These are phyloP conservation scores for Vesta saturnalis DNA, from an alignment of 2,888 invertebrate species.

Conservation along the genomic window DNA sequence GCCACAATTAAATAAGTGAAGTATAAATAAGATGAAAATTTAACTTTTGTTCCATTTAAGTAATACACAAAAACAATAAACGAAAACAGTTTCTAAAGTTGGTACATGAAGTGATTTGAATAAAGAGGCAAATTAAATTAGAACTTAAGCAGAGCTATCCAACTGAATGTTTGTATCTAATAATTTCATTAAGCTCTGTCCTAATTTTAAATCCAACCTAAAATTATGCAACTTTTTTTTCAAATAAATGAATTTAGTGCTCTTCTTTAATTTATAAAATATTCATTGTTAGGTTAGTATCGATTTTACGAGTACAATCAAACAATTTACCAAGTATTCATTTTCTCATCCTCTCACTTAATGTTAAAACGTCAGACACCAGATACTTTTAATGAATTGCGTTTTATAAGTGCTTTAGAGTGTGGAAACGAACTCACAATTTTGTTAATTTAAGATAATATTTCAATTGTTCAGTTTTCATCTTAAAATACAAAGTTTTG, in stretches of 20 bases:
- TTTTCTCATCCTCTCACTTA: neutral
- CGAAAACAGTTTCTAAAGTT: slow-evolving; percentile 33
- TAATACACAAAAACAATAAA: slow-evolving; percentile 35
- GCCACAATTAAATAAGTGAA: slow-evolving; percentile 14
- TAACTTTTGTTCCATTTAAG: slow-evolving; percentile 25
- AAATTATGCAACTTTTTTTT: too few species aligned
- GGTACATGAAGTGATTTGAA: slow-evolving; percentile 34
- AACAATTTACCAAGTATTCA: neutral
- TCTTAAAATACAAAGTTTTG: too few species aligned
- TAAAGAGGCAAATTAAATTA: slow-evolving; percentile 36
- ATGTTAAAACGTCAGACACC: slow-evolving; percentile 4
- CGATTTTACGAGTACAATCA: neutral
- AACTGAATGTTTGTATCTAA: slow-evolving; percentile 28
- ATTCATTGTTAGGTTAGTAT: too few species aligned
- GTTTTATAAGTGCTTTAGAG: neutral
- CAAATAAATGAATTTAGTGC: too few species aligned
- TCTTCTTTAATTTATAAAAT: too few species aligned
- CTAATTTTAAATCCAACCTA: neutral
- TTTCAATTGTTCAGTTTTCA: too few species aligned
- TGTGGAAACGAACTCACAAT: neutral
- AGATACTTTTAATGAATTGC: slow-evolving; percentile 3
- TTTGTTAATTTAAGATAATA: neutral
- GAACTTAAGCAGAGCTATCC: slow-evolving; percentile 24
- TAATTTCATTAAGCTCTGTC: slow-evolving; percentile 24
- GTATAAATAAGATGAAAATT: slow-evolving; percentile 17